Conservation (phyloP, 2,113 vertebrate species). For the Galbula dea region DNA sequence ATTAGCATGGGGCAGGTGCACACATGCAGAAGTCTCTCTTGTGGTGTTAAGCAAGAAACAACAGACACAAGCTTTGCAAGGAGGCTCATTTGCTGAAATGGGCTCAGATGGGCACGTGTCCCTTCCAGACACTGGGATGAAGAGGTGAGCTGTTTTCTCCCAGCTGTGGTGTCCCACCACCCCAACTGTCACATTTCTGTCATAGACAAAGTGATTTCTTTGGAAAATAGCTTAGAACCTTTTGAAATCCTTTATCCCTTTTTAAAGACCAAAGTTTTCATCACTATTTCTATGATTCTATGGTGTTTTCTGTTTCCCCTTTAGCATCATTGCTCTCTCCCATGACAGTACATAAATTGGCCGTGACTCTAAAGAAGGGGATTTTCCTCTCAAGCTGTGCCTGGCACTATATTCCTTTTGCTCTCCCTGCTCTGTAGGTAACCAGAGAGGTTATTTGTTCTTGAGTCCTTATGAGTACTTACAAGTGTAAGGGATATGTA, state of each 20-base stretch:
- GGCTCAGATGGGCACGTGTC: neutral
- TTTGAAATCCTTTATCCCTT: neutral
- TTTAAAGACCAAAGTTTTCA: neutral
- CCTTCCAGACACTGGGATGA: neutral
- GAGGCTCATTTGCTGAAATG: neutral
- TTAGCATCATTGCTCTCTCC: conserved; percentile 35
- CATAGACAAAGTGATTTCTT: neutral
- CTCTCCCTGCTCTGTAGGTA: conserved; percentile 27
- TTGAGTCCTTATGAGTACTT: neutral
- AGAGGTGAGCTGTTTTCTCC: fast-evolving
- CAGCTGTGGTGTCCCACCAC: neutral
- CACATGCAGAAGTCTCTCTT: neutral
- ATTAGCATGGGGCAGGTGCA: neutral
- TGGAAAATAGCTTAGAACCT: neutral
- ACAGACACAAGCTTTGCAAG: neutral
- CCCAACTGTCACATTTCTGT: fast-evolving
- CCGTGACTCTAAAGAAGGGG: neutral
- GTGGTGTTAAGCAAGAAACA: neutral
- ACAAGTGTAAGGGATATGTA: conserved; percentile 1
- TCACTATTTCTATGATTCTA: too few relatives aligned
- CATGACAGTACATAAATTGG: conserved; percentile 32
- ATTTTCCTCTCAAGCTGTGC: neutral
- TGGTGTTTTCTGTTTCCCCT: conserved; percentile 1
- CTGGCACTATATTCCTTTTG: conserved; percentile 15
- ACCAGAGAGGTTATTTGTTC: conserved; percentile 22